Evolutionary conservation across 2,113 vertebrate species (phyloP), one percentile per base, ranked within the genome.

Genomic region (Bothrops jararaca): DNA sequence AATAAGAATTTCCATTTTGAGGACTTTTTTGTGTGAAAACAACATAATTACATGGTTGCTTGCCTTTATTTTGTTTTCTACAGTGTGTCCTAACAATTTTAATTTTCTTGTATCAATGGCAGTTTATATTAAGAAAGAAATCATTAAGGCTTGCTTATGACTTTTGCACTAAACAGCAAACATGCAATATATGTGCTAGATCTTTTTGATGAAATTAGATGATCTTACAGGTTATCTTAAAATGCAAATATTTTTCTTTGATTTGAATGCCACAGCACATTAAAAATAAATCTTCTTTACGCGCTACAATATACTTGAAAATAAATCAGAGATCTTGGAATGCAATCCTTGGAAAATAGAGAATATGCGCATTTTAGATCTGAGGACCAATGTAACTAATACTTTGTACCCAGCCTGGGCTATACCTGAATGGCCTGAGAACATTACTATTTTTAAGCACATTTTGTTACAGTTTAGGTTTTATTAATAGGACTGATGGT

Each of bases 381-480:
- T 60, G 24, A 50, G 93, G 88, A 74, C 74, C 80, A 85, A 64
- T 60, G 60, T 13, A 94, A 80, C 85, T 64, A n/a, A 0, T 85
- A 93, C 91, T 90, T 95, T 74, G 60, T 91, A 87, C 45, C 39
- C 50, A 3, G 74, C 39, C 0, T 69, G 45, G 0, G 58, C 0
- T 10, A 13, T 23, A 58, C 52, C 18, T 50, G 53, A 23, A 26
- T 24, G 18, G 45, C 58, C 34, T 90, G 26, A 92, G 12, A 57
- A 39, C 56, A 60, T 3, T 0, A 34, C 58, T 1, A 0, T 90
- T 92, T 45, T 86, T 50, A 0, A 89, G 45, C 0, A 85, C 18
- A 88, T 48, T 92, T 64, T 91, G 58, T 39, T 94, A 89, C 0
- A 1, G 23, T 93, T 89, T 52, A 91, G 60, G 87, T 11, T 93